Percentiles rank a stretch among this genome's conserved stretches.
These are phyloP conservation scores for Lerista edwardsae DNA, from an alignment of 2,797 vertebrate species.

Conservation along the genomic window DNA sequence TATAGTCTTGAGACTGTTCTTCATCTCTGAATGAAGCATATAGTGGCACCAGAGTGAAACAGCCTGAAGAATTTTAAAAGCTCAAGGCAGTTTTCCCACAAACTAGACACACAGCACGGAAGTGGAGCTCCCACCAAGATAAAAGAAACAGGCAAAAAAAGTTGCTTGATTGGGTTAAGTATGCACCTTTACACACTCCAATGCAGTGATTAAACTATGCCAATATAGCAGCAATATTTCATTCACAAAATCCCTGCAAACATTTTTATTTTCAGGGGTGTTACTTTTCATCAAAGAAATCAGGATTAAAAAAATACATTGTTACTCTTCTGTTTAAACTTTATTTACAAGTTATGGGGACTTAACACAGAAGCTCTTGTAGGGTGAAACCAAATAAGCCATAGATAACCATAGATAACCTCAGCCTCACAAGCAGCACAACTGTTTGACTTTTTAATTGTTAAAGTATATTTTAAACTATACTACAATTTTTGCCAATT, in stretches of 20 bases:
- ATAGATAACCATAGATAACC: slow-evolving; percentile 74
- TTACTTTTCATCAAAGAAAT: slow-evolving; percentile 76
- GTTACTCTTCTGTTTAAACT: slow-evolving; percentile 81
- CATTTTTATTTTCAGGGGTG: slow-evolving; percentile 62
- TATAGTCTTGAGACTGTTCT: slow-evolving; percentile 11
- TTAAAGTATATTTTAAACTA: slow-evolving; percentile 80
- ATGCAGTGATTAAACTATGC: slow-evolving; percentile 50
- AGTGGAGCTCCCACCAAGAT: slow-evolving; percentile 10
- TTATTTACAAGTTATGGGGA: slow-evolving; percentile 82
- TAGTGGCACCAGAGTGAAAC: neutral
- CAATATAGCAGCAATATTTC: slow-evolving; percentile 62
- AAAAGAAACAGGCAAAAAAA: slow-evolving; percentile 29
- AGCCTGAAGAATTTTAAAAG: neutral
- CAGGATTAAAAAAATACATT: slow-evolving; percentile 85
- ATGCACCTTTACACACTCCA: slow-evolving; percentile 51
- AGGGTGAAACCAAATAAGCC: slow-evolving; percentile 70
- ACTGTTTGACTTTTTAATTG: slow-evolving; percentile 78
- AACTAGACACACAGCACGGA: neutral
- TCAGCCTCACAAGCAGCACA: slow-evolving; percentile 82
- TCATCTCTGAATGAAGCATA: slow-evolving; percentile 10
- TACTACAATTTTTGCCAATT: slow-evolving; percentile 75
- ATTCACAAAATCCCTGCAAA: slow-evolving; percentile 65
- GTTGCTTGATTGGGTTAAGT: slow-evolving; percentile 44
- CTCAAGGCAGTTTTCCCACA: slow-evolving; percentile 3
- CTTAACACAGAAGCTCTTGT: slow-evolving; percentile 76